A percentile compares a stretch with the other conserved stretches of the same genome.
phyloP scores from a whole-genome alignment of 2,797 vertebrate genomes.

The Anabacerthia variegaticeps region DNA sequence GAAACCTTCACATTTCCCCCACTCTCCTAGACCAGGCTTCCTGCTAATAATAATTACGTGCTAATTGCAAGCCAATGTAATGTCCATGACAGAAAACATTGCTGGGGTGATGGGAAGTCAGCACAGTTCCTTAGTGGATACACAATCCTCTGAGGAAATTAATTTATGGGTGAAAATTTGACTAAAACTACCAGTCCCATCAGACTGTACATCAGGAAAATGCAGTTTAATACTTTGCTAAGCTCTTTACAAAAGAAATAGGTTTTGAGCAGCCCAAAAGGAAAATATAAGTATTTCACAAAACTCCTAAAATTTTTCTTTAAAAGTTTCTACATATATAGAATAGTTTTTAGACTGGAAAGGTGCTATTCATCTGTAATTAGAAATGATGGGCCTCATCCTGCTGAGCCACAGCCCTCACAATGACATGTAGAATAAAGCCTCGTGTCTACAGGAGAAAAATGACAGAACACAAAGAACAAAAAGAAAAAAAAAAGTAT shows the following conservation, averaged over 20 bases:
- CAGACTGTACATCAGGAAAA: not conserved
- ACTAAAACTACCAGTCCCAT: not conserved
- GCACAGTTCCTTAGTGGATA: not conserved
- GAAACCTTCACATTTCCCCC: not conserved
- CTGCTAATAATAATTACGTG: not conserved
- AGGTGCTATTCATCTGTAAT: not conserved
- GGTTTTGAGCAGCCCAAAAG: not conserved
- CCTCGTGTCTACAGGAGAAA: not conserved
- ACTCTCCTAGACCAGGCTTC: not conserved
- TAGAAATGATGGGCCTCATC: not conserved
- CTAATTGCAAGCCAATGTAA: not conserved
- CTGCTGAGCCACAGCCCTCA: not conserved
- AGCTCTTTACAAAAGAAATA: not conserved
- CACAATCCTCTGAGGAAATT: not conserved
- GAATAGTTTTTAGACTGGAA: not conserved
- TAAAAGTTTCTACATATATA: not conserved
- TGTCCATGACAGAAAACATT: not conserved
- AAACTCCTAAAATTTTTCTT: not conserved
- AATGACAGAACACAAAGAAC: not conserved
- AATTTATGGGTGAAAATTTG: not conserved
- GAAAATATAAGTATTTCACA: not conserved
- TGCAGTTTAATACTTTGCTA: not conserved
- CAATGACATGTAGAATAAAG: not conserved
- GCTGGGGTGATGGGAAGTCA: not conserved
- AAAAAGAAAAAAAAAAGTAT: not conserved